Evolutionary conservation across 2,888 invertebrate species (phyloP).

Genomic region (Drosophila borealis): DNA sequence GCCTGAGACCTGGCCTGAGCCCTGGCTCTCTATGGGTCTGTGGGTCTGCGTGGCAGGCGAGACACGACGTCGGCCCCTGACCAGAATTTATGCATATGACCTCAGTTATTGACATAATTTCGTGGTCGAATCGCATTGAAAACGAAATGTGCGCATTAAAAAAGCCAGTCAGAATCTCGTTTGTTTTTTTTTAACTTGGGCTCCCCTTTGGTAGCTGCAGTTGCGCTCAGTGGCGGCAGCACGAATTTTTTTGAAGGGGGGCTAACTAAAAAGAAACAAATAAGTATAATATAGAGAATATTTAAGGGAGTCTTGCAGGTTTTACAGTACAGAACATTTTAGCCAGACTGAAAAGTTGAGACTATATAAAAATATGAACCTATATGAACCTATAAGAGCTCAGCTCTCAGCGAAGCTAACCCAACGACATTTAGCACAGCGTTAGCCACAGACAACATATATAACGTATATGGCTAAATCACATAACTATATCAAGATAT

Average conservation of each 20-base stretch:
- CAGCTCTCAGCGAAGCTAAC: no score
- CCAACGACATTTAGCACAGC: no score
- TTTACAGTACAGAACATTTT: no score
- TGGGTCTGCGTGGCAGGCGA: constrained; percentile 67
- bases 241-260: neutral
- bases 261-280: no score
- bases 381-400: no score
- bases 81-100: constrained; percentile 80
- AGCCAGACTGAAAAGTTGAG: no score
- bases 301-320: no score
- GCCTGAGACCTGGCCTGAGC: neutral
- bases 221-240: constrained; percentile 8
- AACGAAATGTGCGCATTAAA: constrained; percentile 67
- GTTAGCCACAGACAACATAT: no score
- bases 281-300: no score
- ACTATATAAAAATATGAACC: no score
- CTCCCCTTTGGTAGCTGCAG: constrained; percentile 12
- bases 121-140: constrained; percentile 67
- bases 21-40: constrained; percentile 65
- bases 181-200: constrained; percentile 4
- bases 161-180: constrained; percentile 29
- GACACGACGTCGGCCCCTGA: constrained; percentile 59
- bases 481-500: no score
- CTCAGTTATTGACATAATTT: constrained; percentile 81
- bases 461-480: no score